Evolutionary conservation across 2,797 vertebrate genomes (phyloP), one percentile per base, ranked within the genome.

Genomic region (Limnodromus scolopaceus): DNA sequence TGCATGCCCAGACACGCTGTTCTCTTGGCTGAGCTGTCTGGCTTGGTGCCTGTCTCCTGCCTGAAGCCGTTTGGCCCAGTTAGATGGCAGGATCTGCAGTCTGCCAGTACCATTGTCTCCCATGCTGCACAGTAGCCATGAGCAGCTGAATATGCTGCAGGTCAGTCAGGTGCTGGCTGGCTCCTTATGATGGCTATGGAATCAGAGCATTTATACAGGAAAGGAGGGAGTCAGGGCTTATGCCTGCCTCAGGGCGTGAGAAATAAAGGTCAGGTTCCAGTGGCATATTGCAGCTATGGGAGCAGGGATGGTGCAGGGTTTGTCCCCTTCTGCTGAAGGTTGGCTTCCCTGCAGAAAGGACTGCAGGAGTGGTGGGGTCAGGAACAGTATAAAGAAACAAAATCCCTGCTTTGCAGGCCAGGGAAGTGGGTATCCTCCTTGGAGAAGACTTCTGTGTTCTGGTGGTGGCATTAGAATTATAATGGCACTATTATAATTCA

Each of bases 1-100:
- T 68, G 38, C 48, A 12, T 49, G 53, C 65, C 65, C 15, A 77
- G 83, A 38, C 7, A 0, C 69, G 85, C 82, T 64, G 49, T 39
- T 93, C 48, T 66, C 22, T 83, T 89, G 84, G 64, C 75, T 64
- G 58, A 74, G 45, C 43, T 0, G 5, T 6, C 78, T 91, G 66
- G 60, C 78, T 53, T 55, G 36, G 9, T 93, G 74, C 77, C 45
- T 27, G 7, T 83, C n/a, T 72, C 27, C 39, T 80, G 43, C 46
- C 46, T 85, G 87, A 43, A 82, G 61, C 82, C 10, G 2, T 86
- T 83, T 95, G 79, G 58, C 49, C 72, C 41, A 46, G 76, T 36
- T 78, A 54, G 63, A 18, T 58, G 46, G 61, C 77, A 69, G 85
- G 46, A 45, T 66, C 19, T 84, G 70, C 38, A 38, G 39, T 4